Evolutionary conservation across 2,888 invertebrate species (phyloP), one percentile per base, ranked within the genome.

Genomic region (Pristionchus exspectatus): DNA sequence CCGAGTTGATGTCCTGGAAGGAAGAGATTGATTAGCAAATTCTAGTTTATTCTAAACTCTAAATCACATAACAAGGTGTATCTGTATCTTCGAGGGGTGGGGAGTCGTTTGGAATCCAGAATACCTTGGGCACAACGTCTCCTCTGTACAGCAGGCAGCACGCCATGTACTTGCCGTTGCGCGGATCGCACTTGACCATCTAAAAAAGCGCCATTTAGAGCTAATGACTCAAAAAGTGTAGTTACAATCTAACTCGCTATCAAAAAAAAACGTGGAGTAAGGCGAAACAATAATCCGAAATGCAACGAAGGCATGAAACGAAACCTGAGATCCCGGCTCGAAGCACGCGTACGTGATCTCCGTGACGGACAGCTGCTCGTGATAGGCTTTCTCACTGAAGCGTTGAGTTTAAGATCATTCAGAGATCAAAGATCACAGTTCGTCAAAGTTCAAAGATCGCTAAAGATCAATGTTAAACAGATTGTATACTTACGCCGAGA

Each of bases 71-170:
- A n/a, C n/a, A n/a, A n/a, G n/a, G n/a, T n/a, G n/a, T n/a, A n/a
- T n/a, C n/a, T n/a, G n/a, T n/a, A n/a, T n/a, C n/a, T n/a, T n/a
- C n/a, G n/a, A n/a, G n/a, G n/a, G n/a, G n/a, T n/a, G n/a, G n/a
- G n/a, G n/a, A n/a, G n/a, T n/a, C n/a, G n/a, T n/a, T n/a, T n/a
- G 0, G 69, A 14, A 0, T 69, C 85, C 88, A 18, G 38, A 44
- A 38, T n/a, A 90, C 92, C 90, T 94, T 98, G 91, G 98, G 98
- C 7, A 98, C 98, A 91, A 98, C 98, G 95, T 98, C 98, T 90
- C 98, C 98, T 95, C 98, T 95, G 96, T 98, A 98, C 96, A 98
- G 96, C 97, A 98, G 97, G 96, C 98, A 98, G 95, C 98, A 98
- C 30, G 98, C 98, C 98, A 98, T 97, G 95, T 97, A 97, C 93